Evolutionary conservation across 2,888 invertebrate genomes (phyloP), one percentile per base, ranked within the genome.

Genomic region (Chydorus sphaericus): DNA sequence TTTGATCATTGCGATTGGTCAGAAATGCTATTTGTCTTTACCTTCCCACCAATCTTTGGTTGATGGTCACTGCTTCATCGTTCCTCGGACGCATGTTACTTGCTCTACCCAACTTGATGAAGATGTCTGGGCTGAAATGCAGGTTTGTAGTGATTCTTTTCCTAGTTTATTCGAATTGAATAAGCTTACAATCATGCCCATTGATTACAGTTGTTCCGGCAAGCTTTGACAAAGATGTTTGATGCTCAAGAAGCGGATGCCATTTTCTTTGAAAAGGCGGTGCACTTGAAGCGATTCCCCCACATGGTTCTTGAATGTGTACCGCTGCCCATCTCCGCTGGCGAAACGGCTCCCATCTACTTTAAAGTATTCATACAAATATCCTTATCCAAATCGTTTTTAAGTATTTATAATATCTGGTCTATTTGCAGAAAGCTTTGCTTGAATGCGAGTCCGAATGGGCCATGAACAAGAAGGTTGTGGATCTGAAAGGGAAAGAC

Each of bases 391-490:
- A 29, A 2, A 20, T 51, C 31, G 16, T 49, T 51, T 29, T 53
- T 18, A n/a, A n/a, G n/a, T n/a, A n/a, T 44, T 23, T 31, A 48
- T 18, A n/a, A 48, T 18, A 1, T 33, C 38, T 31, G 20, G 6
- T 54, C 48, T 38, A 18, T 51, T 63, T 71, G 28, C 67, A 79
- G 77, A 98, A 98, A 77, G 96, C 94, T 0, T 81, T 98, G 57
- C 77, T 88, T 64, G 97, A 98, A 69, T 90, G 89, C 61, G 97
- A 94, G 71, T 78, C 80, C 18, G 94, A 96, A 71, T 98, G 96
- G 94, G 79, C 89, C 4, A 82, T 84, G 65, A 98, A 98, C 68
- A 93, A 91, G 67, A 96, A 97, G 74, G 67, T 92, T 33, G 77
- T 91, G 1, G 80, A 84, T 52, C 69, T 90, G 4, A 73, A 73